Evolutionary conservation across 2,113 vertebrate genomes (phyloP), one percentile per base, ranked within the genome.

Genomic region (Pedetes capensis): DNA sequence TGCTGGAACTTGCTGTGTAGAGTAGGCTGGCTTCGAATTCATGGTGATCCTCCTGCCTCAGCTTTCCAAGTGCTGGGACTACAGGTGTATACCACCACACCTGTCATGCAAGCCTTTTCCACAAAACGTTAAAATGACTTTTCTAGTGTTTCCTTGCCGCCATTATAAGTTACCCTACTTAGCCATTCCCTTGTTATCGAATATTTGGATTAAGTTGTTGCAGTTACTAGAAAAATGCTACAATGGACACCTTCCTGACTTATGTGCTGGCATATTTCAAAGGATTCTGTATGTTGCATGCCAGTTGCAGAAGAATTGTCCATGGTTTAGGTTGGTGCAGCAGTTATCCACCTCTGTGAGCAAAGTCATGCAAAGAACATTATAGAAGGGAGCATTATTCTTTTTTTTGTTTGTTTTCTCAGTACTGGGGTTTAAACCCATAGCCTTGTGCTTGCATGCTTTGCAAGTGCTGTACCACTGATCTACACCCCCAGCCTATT

Each of bases 381-480:
- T 76, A 66, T 80, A 93, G 87, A 96, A 69, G 51, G 51, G 55
- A 89, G 91, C 93, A 94, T 98, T 98, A 96, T 96, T 74, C 53
- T n/a, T n/a, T n/a, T n/a, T n/a, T n/a, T n/a, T n/a, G n/a, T n/a
- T n/a, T n/a, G n/a, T n/a, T n/a, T n/a, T n/a, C n/a, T n/a, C n/a
- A n/a, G n/a, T n/a, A n/a, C n/a, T n/a, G n/a, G n/a, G n/a, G n/a
- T n/a, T n/a, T n/a, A n/a, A n/a, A n/a, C n/a, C n/a, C n/a, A n/a
- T n/a, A n/a, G n/a, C n/a, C n/a, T n/a, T n/a, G n/a, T n/a, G n/a
- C n/a, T n/a, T n/a, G n/a, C n/a, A n/a, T n/a, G n/a, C n/a, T n/a
- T n/a, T n/a, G n/a, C n/a, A n/a, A n/a, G n/a, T n/a, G n/a, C n/a
- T n/a, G n/a, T n/a, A n/a, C n/a, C n/a, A n/a, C n/a, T n/a, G n/a